Evolutionary conservation across 2,797 vertebrate genomes (phyloP).

Genomic region (Etheostoma perlongum): DNA sequence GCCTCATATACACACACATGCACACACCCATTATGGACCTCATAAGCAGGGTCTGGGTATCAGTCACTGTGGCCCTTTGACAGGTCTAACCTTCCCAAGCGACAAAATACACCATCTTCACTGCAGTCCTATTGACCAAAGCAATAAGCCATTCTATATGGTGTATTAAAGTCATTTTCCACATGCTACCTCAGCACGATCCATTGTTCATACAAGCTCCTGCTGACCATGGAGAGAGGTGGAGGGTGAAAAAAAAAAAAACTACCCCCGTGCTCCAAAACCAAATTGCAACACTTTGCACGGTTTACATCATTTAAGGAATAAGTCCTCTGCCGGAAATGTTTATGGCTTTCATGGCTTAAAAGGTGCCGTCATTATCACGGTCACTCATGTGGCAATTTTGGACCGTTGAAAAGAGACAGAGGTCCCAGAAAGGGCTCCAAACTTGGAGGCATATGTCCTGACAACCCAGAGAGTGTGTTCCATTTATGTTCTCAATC

Average conservation of each 20-base stretch:
- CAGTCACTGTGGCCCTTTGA: slow-evolving; percentile 94
- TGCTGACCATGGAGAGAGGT: slow-evolving; percentile 92
- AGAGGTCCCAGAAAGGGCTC: slow-evolving; percentile 85
- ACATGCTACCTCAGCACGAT: slow-evolving; percentile 99
- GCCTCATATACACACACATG: slow-evolving; percentile 49
- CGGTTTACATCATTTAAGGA: slow-evolving; percentile 91
- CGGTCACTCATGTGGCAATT: slow-evolving; percentile 89
- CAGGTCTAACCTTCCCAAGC: slow-evolving; percentile 99
- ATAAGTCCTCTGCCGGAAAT: slow-evolving; percentile 83
- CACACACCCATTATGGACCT: slow-evolving; percentile 90
- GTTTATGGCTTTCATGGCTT: slow-evolving; percentile 80
- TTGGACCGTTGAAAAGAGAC: slow-evolving; percentile 85
- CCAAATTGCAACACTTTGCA: slow-evolving; percentile 95
- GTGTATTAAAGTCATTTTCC: slow-evolving; percentile 99
- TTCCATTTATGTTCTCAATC: slow-evolving; percentile 78
- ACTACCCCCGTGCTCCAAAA: slow-evolving; percentile 78
- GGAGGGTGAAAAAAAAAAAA: slow-evolving; percentile 9
- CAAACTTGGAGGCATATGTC: slow-evolving; percentile 87
- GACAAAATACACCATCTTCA: slow-evolving; percentile 95
- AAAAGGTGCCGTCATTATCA: slow-evolving; percentile 92
- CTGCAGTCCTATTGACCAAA: slow-evolving; percentile 98
- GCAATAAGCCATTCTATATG: slow-evolving; percentile 99
- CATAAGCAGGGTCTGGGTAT: slow-evolving; percentile 94
- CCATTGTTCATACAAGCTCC: slow-evolving; percentile 99
- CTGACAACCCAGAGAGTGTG: slow-evolving; percentile 86